Evolutionary conservation across 64 coral and sea anemone genomes (phyloP).

Genomic region (Cladopsammia gracilis): DNA sequence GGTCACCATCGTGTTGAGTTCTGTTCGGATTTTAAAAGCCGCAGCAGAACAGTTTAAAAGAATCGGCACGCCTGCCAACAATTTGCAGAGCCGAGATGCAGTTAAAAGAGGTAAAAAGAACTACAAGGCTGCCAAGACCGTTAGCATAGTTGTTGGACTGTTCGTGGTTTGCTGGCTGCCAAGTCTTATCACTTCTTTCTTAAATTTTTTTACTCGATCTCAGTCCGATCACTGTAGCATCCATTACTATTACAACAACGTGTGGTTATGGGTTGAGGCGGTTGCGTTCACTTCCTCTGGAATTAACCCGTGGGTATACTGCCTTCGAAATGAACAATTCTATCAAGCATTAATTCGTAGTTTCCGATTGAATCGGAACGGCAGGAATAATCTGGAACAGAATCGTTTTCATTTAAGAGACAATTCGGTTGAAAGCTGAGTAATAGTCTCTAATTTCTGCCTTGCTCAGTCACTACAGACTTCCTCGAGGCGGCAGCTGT

Average conservation of each 20-base stretch:
- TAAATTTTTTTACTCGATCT: neutral
- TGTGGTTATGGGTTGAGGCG: neutral
- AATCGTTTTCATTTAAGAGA: neutral
- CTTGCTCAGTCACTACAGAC: too few relatives aligned
- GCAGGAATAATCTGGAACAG: neutral
- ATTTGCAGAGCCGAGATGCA: neutral
- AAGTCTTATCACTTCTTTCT: neutral
- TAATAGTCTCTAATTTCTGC: too few relatives aligned
- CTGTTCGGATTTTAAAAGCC: neutral
- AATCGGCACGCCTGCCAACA: neutral
- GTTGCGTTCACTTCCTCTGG: neutral
- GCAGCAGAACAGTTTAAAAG: neutral
- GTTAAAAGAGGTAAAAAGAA: neutral
- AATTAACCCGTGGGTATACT: constrained; percentile 1
- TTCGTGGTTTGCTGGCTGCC: neutral
- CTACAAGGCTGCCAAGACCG: neutral
- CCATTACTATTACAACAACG: neutral
- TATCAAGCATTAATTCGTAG: neutral
- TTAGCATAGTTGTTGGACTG: neutral
- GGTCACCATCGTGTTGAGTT: neutral
- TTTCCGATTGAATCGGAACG: neutral
- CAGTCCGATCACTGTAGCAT: too few relatives aligned
- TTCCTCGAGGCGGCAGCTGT: too few relatives aligned
- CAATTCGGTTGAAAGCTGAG: neutral
- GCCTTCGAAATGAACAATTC: neutral